These are phyloP conservation scores for Archocentrus centrarchus DNA, from an alignment of 2,113 vertebrate species.

Conservation along the genomic window DNA sequence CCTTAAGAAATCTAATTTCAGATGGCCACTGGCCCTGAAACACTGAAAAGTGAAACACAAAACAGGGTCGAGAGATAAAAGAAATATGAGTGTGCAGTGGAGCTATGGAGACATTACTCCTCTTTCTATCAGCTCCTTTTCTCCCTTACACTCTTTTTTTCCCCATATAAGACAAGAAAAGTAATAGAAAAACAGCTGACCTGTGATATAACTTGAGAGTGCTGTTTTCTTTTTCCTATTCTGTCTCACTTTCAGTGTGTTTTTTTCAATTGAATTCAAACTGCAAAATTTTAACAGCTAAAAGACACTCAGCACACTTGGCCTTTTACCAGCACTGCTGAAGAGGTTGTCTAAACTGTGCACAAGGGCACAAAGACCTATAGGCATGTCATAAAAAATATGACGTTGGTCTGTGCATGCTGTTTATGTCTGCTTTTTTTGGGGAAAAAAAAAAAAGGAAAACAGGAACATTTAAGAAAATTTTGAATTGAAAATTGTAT, in stretches of 20 bases:
- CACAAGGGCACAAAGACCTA: not conserved
- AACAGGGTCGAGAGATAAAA: conserved; percentile 45
- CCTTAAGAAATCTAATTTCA: conserved; percentile 65
- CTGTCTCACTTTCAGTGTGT: not conserved
- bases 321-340: not conserved
- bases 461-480: not conserved
- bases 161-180: conserved; percentile 9
- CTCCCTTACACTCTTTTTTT: not conserved
- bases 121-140: conserved; percentile 16
- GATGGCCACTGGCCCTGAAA: conserved; percentile 52
- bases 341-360: not conserved
- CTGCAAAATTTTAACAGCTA: not conserved
- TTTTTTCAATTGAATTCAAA: not conserved
- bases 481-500: not conserved
- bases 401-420: not conserved
- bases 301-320: not conserved
- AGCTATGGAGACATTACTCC: conserved; percentile 42
- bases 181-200: conserved; percentile 32
- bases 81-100: conserved; percentile 24
- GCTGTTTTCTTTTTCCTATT: not conserved
- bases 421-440: not conserved
- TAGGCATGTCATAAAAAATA: no score
- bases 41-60: conserved; percentile 39
- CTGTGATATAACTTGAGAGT: conserved; percentile 12
- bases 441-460: not conserved